Evolutionary conservation across 2,888 invertebrate genomes (phyloP), one percentile per base, ranked within the genome.

Genomic region (Tetramorium bicarinatum): DNA sequence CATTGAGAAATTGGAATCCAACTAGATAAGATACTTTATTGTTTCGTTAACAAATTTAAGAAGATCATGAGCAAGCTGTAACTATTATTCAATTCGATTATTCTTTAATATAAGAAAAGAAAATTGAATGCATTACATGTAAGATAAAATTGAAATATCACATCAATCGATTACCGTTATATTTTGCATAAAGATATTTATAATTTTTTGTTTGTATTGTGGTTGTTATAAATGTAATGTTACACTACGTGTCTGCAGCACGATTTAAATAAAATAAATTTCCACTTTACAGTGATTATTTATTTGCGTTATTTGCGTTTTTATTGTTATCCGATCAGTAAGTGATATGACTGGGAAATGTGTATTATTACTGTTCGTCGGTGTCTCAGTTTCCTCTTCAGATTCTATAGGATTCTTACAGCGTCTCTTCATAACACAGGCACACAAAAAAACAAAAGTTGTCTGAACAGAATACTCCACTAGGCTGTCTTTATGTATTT

Each of bases 1-100:
- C 38, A 72, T 80, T 2, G 79, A 72, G 6, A 80, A 72, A 72
- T 3, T 80, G 21, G 74, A 80, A 0, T 25, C 38, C 6, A 59
- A 72, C 11, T 79, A 59, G 9, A 44, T 18, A 49, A 47, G 21
- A 62, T 69, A 34, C 4, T 21, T 69, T 6, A 44, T n/a, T 25
- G 2, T 49, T n/a, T 41, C 6, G 6, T 59, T 29, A 66, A 69
- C 67, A 69, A 29, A 29, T 29, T 69, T 56, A 21, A n/a, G 49
- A 52, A n/a, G n/a, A n/a, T n/a, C n/a, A n/a, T n/a, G n/a, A n/a
- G n/a, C n/a, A n/a, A n/a, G n/a, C n/a, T n/a, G n/a, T n/a, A n/a
- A n/a, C n/a, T 54, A 7, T 54, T 52, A 34, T 71, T n/a, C 21
- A 1, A 38, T n/a, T n/a, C 9, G 2, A 34, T 34, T 49, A 67